phyloP scores from a whole-genome alignment of 2,888 invertebrate genomes.

The Pammene aurita region DNA sequence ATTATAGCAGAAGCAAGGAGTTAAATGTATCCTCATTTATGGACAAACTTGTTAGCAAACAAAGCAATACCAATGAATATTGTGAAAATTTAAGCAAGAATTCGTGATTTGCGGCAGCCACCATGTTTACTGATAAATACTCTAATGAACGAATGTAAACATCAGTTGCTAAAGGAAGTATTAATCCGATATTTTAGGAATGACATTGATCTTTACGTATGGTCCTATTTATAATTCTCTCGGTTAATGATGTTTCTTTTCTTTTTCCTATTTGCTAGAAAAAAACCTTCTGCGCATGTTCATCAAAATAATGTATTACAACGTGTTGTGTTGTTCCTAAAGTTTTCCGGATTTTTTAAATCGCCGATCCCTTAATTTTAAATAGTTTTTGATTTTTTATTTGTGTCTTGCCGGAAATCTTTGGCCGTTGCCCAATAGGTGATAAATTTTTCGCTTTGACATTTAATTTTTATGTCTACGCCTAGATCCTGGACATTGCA shows the following conservation, averaged over 20 bases:
- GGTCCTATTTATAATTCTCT: conserved; percentile 29
- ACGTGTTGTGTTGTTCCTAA: background rate
- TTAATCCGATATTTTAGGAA: conserved; percentile 35
- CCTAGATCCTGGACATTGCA: background rate
- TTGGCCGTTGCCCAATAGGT: conserved; percentile 5
- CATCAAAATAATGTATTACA: conserved; percentile 5
- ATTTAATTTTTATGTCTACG: no score
- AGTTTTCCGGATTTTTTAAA: background rate
- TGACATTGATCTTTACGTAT: conserved; percentile 24
- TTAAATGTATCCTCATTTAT: conserved; percentile 6
- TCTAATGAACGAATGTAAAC: conserved; percentile 18
- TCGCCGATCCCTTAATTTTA: background rate
- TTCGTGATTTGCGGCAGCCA: background rate
- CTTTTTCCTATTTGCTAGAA: background rate
- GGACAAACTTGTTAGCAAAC: conserved; percentile 12
- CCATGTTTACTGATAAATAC: conserved; percentile 10
- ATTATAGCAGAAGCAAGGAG: background rate
- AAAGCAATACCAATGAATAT: conserved; percentile 7
- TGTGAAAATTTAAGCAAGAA: background rate
- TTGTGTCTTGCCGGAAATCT: conserved; percentile 17
- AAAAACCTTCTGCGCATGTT: background rate
- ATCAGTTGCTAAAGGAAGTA: conserved; percentile 17
- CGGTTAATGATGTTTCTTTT: conserved; percentile 16
- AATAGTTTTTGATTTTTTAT: conserved; percentile 2
- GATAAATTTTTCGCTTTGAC: no score